Evolutionary conservation across 2,888 invertebrate species (phyloP).

Genomic region (Microdon myrmicae): DNA sequence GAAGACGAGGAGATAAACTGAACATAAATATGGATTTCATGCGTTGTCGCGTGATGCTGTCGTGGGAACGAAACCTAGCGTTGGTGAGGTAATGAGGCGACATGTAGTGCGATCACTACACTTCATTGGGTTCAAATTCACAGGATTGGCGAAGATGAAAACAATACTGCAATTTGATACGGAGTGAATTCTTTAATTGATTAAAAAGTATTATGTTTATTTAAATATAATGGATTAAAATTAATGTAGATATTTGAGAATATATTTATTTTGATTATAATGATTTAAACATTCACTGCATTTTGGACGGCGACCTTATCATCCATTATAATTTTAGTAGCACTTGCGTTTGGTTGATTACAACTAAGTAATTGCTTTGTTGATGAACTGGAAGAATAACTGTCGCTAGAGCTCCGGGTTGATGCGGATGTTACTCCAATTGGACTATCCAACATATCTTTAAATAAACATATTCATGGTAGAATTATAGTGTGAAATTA

Average conservation of each 20-base stretch:
- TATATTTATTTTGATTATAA: not conserved
- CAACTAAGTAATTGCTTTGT: slow-evolving; percentile 77
- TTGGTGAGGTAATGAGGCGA: too few relatives aligned
- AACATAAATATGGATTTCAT: too few relatives aligned
- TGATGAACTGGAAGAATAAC: slow-evolving; percentile 84
- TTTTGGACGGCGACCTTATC: slow-evolving; percentile 64
- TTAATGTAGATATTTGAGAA: not conserved
- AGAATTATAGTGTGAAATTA: not conserved
- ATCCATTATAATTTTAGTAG: slow-evolving; percentile 63
- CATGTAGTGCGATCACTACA: too few relatives aligned
- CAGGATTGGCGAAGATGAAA: too few relatives aligned
- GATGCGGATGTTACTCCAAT: slow-evolving; percentile 69
- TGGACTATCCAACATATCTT: slow-evolving; percentile 73
- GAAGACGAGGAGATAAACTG: too few relatives aligned
- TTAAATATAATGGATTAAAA: too few relatives aligned
- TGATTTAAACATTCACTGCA: slow-evolving; percentile 63
- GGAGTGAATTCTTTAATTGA: too few relatives aligned
- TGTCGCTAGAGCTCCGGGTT: slow-evolving; percentile 80
- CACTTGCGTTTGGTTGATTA: slow-evolving; percentile 62
- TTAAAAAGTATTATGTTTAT: too few relatives aligned
- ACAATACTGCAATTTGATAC: too few relatives aligned
- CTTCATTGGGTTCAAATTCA: too few relatives aligned
- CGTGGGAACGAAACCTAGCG: too few relatives aligned
- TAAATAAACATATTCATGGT: slow-evolving; percentile 30
- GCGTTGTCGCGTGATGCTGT: too few relatives aligned